Percentiles rank a stretch among this genome's conserved stretches.
Conservation (phyloP, 2,888 invertebrate genomes). For the Lypha dubia region DNA sequence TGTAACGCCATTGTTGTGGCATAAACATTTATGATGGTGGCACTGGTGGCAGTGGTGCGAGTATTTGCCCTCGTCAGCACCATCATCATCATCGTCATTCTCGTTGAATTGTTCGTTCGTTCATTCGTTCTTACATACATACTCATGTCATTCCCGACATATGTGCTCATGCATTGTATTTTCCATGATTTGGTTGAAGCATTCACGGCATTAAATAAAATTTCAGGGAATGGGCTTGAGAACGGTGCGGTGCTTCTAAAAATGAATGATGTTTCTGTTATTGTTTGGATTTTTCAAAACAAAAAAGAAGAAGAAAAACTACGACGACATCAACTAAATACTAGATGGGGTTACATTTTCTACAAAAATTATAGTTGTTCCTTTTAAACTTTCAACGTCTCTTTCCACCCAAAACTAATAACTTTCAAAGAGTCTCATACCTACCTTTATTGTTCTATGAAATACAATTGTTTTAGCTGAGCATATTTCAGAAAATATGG, state of each 20-base stretch:
- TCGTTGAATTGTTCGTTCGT: conserved; percentile 52
- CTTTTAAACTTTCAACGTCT: neutral
- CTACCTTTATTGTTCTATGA: neutral
- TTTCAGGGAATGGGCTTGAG: conserved; percentile 4
- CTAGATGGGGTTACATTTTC: conserved; percentile 51
- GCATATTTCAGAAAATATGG: conserved; percentile 38
- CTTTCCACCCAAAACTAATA: conserved; percentile 21
- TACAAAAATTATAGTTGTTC: conserved; percentile 45
- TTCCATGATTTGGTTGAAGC: conserved; percentile 46
- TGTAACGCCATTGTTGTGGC: conserved; percentile 72
- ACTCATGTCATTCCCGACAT: conserved; percentile 79
- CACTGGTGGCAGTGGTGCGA: conserved; percentile 23
- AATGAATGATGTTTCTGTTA: conserved; percentile 79
- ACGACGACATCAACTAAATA: conserved; percentile 19
- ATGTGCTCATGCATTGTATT: conserved; percentile 74
- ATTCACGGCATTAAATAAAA: conserved; percentile 10
- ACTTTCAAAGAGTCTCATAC: conserved; percentile 26
- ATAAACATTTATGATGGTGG: conserved; percentile 65
- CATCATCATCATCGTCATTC: conserved; percentile 28
- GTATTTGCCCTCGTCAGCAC: neutral
- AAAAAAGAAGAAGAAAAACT: too few relatives aligned
- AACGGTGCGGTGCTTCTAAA: conserved; percentile 66
- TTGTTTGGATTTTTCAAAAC: conserved; percentile 69
- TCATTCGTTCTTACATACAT: conserved; percentile 73
- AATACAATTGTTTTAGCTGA: conserved; percentile 32